Evolutionary conservation across 2,888 invertebrate genomes (phyloP).

Genomic region (Acleris sparsana): DNA sequence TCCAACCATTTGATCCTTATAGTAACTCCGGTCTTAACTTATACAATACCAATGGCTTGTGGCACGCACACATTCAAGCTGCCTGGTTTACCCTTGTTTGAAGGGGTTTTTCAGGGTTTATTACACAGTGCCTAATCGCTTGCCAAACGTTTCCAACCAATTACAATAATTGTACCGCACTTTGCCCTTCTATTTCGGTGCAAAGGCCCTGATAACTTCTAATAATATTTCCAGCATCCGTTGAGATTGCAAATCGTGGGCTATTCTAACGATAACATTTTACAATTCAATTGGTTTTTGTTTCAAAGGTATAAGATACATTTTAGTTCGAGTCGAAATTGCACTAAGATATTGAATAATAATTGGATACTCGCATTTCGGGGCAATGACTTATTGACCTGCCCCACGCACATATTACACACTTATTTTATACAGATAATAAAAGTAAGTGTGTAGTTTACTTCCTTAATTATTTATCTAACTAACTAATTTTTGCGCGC

Average conservation of each 20-base stretch:
- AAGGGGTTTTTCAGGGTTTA: too few relatives aligned
- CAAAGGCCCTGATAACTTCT: slow-evolving; percentile 17
- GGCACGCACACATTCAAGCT: too few relatives aligned
- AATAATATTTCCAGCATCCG: slow-evolving; percentile 22
- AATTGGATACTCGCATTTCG: not conserved
- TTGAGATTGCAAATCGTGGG: slow-evolving; percentile 30
- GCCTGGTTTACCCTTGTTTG: too few relatives aligned
- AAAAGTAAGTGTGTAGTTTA: too few relatives aligned
- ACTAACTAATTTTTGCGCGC: too few relatives aligned
- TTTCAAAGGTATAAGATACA: not conserved
- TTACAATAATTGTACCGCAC: not conserved
- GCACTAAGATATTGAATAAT: not conserved
- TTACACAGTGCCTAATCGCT: too few relatives aligned
- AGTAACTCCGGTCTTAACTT: too few relatives aligned
- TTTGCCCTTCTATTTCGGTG: slow-evolving; percentile 26
- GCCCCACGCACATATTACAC: too few relatives aligned
- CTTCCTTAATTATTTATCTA: too few relatives aligned
- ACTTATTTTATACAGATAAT: too few relatives aligned
- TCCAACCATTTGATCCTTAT: too few relatives aligned
- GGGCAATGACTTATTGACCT: not conserved
- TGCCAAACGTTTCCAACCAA: not conserved
- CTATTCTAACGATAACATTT: not conserved
- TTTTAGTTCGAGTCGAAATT: not conserved
- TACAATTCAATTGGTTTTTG: not conserved
- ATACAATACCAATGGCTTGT: too few relatives aligned